Evolutionary conservation across 2,888 invertebrate species (phyloP).

Genomic region (Mechanitis mazaeus): DNA sequence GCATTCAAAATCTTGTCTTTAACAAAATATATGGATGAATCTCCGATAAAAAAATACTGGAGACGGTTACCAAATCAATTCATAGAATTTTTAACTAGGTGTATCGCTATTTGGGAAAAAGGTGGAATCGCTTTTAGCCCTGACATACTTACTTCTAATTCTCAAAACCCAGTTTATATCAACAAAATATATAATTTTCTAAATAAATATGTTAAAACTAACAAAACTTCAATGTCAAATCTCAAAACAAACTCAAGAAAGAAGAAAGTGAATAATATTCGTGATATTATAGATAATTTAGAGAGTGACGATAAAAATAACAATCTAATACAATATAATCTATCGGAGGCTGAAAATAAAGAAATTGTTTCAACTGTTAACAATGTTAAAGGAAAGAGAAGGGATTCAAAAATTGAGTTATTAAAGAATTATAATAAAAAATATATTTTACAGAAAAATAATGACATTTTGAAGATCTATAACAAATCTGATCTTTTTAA

Average conservation of each 20-base stretch:
- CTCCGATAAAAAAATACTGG: conserved; percentile 56
- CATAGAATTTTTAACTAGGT: conserved; percentile 52
- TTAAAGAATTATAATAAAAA: background rate
- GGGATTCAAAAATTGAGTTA: conserved; percentile 11
- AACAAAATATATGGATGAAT: conserved; percentile 49
- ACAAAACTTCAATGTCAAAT: conserved; percentile 19
- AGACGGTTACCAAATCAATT: conserved; percentile 46
- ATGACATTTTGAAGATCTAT: background rate
- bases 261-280: conserved; percentile 56
- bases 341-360: conserved; percentile 49
- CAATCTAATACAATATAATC: conserved; percentile 37
- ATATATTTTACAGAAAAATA: background rate
- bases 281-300: conserved; percentile 59
- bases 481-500: background rate
- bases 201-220: conserved; percentile 36
- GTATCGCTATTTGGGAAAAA: conserved; percentile 62
- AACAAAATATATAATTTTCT: conserved; percentile 50
- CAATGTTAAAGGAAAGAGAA: conserved; percentile 8
- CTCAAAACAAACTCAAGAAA: conserved; percentile 23
- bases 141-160: conserved; percentile 46
- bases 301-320: conserved; percentile 39
- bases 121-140: conserved; percentile 65
- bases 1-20: conserved; percentile 46
- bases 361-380: conserved; percentile 10
- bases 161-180: conserved; percentile 44